Percentiles rank a stretch among this genome's conserved stretches.
These are phyloP conservation scores for Masticophis lateralis DNA, from an alignment of 2,797 vertebrate species.

Conservation along the genomic window DNA sequence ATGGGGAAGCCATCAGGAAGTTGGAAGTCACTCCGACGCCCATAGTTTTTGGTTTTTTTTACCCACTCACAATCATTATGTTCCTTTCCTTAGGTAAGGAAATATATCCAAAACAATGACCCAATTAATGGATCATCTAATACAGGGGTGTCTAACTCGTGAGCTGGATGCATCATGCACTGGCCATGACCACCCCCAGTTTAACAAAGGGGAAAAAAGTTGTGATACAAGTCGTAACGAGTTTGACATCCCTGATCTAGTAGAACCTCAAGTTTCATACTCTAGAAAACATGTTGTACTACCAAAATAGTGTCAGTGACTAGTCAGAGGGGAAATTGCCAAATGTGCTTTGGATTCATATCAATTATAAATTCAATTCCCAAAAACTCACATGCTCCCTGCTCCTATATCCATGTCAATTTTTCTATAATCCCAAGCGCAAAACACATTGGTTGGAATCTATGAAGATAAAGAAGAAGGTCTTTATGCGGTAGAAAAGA, in stretches of 20 bases:
- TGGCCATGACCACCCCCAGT: too few species aligned
- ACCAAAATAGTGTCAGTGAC: not conserved
- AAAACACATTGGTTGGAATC: not conserved
- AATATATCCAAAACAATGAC: not conserved
- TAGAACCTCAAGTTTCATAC: not conserved
- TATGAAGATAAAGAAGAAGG: not conserved
- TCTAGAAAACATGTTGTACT: too few species aligned
- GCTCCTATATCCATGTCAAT: not conserved
- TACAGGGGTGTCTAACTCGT: not conserved
- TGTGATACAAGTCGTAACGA: rapidly evolving
- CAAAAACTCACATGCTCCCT: not conserved
- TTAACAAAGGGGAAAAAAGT: too few species aligned
- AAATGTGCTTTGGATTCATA: not conserved
- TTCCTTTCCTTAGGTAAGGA: not conserved
- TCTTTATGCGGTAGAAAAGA: not conserved
- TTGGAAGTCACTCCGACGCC: not conserved
- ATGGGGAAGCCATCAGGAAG: not conserved
- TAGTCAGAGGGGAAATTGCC: not conserved
- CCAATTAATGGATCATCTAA: not conserved
- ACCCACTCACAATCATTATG: not conserved
- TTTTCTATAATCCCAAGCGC: not conserved
- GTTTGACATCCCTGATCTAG: not conserved
- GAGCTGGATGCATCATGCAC: too few species aligned
- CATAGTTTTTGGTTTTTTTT: not conserved
- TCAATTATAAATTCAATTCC: not conserved